Conservation (phyloP, 2,888 invertebrate genomes). For the Diogma glabrata region DNA sequence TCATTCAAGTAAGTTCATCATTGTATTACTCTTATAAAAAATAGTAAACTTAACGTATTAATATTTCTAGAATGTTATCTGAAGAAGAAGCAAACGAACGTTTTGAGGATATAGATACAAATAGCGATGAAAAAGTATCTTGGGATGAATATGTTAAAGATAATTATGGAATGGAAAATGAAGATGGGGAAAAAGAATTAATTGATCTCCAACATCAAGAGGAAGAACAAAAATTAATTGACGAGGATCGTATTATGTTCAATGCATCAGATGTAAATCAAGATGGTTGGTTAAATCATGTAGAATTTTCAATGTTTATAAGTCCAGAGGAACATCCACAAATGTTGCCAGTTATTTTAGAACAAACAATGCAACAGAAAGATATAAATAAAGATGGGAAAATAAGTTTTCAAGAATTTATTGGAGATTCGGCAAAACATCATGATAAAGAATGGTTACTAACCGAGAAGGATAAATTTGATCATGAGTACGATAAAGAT, state of each 20-base stretch:
- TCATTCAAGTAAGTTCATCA: conserved; percentile 62
- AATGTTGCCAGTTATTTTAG: conserved; percentile 69
- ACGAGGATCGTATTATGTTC: conserved; percentile 80
- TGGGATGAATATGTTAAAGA: conserved; percentile 89
- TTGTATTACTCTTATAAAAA: conserved; percentile 23
- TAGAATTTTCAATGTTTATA: conserved; percentile 80
- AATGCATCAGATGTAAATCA: conserved; percentile 69
- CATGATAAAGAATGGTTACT: conserved; percentile 63
- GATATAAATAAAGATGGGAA: conserved; percentile 74
- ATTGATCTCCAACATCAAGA: conserved; percentile 38
- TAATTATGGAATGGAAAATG: conserved; percentile 66
- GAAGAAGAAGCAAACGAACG: conserved; percentile 80
- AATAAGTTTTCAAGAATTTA: conserved; percentile 58
- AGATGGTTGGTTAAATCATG: conserved; percentile 60
- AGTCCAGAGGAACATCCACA: conserved; percentile 87
- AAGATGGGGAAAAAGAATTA: conserved; percentile 29
- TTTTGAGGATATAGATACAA: conserved; percentile 72
- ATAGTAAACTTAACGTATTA: background rate
- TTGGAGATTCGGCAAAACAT: conserved; percentile 40
- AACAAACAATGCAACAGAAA: conserved; percentile 75
- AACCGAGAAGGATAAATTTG: conserved; percentile 71
- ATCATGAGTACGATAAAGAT: conserved; percentile 73
- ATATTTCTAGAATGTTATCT: conserved; percentile 54
- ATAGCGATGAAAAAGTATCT: conserved; percentile 67
- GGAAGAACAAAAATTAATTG: conserved; percentile 47